These are phyloP conservation scores for Anolis apletophallus DNA, from an alignment of 2,797 vertebrate genomes.

Conservation along the genomic window DNA sequence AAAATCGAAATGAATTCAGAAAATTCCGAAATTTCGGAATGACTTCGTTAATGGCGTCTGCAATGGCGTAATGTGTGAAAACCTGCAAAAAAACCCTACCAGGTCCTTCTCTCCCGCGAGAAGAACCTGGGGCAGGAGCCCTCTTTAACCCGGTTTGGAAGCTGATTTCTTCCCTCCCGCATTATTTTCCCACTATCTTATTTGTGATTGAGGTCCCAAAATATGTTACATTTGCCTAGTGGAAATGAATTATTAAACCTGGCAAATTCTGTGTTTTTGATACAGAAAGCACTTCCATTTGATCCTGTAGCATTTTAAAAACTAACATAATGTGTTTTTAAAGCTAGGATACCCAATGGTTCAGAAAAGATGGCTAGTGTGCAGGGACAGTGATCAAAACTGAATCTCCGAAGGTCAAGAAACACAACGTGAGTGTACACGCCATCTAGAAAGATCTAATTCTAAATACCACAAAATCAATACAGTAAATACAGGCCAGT, in stretches of 20 bases:
- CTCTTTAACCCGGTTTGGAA: no score
- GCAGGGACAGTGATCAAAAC: neutral
- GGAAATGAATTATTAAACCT: neutral
- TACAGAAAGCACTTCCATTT: neutral
- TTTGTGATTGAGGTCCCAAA: neutral
- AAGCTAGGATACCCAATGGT: neutral
- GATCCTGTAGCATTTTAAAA: neutral
- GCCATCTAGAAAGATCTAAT: no score
- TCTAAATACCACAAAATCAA: neutral
- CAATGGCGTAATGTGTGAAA: no score
- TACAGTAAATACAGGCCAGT: neutral
- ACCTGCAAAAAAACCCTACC: no score
- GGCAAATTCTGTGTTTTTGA: neutral
- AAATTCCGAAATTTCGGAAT: no score
- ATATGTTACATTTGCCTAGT: neutral
- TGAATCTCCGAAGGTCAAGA: neutral
- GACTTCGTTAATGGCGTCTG: no score
- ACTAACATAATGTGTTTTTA: neutral
- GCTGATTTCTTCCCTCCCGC: no score
- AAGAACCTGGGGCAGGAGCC: no score
- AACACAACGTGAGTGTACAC: neutral
- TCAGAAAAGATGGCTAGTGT: neutral
- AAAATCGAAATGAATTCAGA: no score
- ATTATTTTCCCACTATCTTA: neutral
- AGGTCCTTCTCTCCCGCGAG: no score